Percentiles rank a stretch among this genome's conserved stretches.
These are phyloP conservation scores for Pitta sordida DNA, from an alignment of 2,113 vertebrate species.

Conservation along the genomic window DNA sequence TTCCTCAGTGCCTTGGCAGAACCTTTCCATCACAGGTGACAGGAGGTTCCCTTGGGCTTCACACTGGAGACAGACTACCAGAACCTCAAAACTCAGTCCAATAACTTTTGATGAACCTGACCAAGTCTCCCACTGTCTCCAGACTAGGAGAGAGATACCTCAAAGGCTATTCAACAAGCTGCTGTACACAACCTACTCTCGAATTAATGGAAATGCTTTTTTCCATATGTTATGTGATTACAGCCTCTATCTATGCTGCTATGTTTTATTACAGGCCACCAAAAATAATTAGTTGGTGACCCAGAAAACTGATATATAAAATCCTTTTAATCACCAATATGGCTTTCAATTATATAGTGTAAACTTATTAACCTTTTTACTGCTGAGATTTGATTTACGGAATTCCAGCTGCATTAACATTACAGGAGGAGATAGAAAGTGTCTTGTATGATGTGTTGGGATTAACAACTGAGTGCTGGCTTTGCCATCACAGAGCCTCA, in stretches of 20 bases:
- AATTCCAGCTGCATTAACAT: conserved; percentile 70
- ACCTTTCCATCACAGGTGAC: conserved; percentile 57
- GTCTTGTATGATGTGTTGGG: conserved; percentile 40
- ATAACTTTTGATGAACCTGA: conserved; percentile 16
- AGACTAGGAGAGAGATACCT: background rate
- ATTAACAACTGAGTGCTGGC: conserved; percentile 48
- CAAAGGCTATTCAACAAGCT: conserved; percentile 11
- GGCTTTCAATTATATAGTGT: conserved; percentile 78
- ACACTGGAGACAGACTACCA: background rate
- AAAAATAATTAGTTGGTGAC: conserved; percentile 82
- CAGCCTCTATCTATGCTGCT: conserved; percentile 48
- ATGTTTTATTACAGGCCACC: conserved; percentile 73
- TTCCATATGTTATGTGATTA: conserved; percentile 58
- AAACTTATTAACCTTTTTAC: conserved; percentile 84
- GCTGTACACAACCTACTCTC: background rate
- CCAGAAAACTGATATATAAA: conserved; percentile 80
- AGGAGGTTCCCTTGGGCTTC: conserved; percentile 32
- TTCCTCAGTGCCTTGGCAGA: background rate
- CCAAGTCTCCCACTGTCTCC: background rate
- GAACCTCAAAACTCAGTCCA: conserved; percentile 36
- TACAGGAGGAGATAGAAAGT: conserved; percentile 62
- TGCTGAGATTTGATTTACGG: conserved; percentile 77
- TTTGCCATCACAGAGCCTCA: background rate
- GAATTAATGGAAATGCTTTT: conserved; percentile 28
- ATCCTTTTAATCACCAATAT: conserved; percentile 81